These are phyloP conservation scores for Meriones psammophilus DNA, from an alignment of 2,797 vertebrate species.

Conservation along the genomic window DNA sequence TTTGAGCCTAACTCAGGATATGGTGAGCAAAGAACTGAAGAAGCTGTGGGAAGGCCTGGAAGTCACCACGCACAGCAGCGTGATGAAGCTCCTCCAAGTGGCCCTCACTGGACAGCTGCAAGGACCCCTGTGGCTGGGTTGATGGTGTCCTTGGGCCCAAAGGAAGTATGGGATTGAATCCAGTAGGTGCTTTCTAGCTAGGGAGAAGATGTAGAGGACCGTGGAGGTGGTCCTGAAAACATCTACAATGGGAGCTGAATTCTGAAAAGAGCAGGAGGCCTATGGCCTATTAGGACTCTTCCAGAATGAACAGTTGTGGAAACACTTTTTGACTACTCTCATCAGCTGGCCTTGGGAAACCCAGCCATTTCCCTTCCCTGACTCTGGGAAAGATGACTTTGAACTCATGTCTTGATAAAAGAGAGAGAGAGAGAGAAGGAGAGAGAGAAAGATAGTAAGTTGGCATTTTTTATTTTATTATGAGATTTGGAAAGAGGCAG, in stretches of 20 bases:
- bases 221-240: fast-evolving
- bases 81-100: too few relatives aligned
- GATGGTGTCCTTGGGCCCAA: conserved; percentile 93
- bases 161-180: conserved; percentile 92
- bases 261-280: not conserved
- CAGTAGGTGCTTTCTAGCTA: conserved; percentile 88
- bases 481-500: not conserved
- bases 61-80: not conserved
- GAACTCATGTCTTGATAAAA: not conserved
- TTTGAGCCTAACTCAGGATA: too few relatives aligned
- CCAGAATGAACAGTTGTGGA: not conserved
- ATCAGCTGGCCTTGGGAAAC: not conserved
- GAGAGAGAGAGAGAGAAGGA: too few relatives aligned
- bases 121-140: conserved; percentile 96
- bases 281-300: not conserved
- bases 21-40: too few relatives aligned
- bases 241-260: fast-evolving
- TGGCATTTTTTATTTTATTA: not conserved
- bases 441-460: not conserved
- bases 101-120: conserved; percentile 84
- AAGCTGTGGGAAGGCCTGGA: too few relatives aligned
- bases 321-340: not conserved
- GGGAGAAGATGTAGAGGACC: not conserved
- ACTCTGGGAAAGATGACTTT: not conserved
- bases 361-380: not conserved